These are phyloP conservation scores for Craniophora ligustri DNA, from an alignment of 2,888 invertebrate species.

Conservation along the genomic window DNA sequence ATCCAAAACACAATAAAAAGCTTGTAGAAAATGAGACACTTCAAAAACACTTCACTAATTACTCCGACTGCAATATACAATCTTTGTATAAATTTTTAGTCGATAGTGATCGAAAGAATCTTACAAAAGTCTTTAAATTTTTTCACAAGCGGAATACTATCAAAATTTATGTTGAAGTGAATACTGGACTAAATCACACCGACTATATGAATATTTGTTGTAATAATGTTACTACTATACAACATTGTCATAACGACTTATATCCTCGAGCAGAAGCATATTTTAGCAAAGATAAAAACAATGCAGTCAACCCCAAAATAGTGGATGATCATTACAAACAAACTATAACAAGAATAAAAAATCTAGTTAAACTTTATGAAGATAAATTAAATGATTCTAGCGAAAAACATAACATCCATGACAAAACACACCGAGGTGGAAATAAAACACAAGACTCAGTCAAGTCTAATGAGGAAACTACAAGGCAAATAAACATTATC, in stretches of 20 bases:
- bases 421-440: background rate
- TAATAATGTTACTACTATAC: slow-evolving; percentile 36
- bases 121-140: slow-evolving; percentile 69
- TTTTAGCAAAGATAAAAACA: slow-evolving; percentile 2
- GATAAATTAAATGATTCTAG: slow-evolving; percentile 41
- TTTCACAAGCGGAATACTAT: slow-evolving; percentile 65
- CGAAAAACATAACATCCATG: background rate
- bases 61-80: slow-evolving; percentile 66
- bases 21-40: slow-evolving; percentile 45
- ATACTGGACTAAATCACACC: slow-evolving; percentile 53
- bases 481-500: background rate
- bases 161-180: slow-evolving; percentile 75
- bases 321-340: slow-evolving; percentile 50
- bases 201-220: slow-evolving; percentile 70
- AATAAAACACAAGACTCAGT: slow-evolving; percentile 12
- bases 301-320: slow-evolving; percentile 1
- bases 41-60: slow-evolving; percentile 23
- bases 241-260: slow-evolving; percentile 48
- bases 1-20: slow-evolving; percentile 58
- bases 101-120: slow-evolving; percentile 65
- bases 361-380: slow-evolving; percentile 63
- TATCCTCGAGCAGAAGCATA: slow-evolving; percentile 9
- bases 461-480: background rate
- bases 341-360: slow-evolving; percentile 65
- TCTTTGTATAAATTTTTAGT: slow-evolving; percentile 72